Conservation (phyloP, 2,888 invertebrate species). For the Lasioglossum vierecki region DNA sequence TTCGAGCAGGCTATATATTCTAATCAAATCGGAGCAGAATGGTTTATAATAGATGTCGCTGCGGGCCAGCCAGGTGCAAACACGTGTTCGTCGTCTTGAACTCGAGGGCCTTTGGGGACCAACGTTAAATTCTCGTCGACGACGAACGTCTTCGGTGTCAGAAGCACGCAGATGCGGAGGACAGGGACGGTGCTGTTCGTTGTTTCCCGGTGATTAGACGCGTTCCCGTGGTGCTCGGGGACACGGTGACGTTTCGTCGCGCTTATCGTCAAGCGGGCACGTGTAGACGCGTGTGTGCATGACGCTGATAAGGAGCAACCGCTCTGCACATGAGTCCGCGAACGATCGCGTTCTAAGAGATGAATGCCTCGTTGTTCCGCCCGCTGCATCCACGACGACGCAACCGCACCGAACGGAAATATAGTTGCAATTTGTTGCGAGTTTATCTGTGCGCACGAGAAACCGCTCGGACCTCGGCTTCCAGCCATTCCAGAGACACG, state of each 20-base stretch:
- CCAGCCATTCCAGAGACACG: not conserved
- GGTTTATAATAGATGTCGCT: not conserved
- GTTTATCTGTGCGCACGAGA: not conserved
- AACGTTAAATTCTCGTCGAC: not conserved
- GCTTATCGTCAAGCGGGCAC: not conserved
- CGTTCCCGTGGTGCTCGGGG: not conserved
- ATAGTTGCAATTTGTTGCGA: not conserved
- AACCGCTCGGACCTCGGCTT: not conserved
- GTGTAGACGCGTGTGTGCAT: slow-evolving; percentile 1
- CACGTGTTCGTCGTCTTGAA: not conserved
- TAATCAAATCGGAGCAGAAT: not conserved
- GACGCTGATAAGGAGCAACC: not conserved
- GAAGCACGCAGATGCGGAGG: not conserved
- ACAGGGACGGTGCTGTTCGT: not conserved
- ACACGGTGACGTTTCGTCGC: not conserved
- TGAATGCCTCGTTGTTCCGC: not conserved
- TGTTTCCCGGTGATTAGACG: not conserved
- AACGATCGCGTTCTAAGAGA: slow-evolving; percentile 6
- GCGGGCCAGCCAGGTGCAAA: not conserved
- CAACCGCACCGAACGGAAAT: not conserved
- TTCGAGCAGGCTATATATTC: too few species aligned
- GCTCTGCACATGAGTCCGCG: not conserved
- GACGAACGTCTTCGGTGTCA: not conserved
- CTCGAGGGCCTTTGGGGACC: not conserved
- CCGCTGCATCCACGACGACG: not conserved